Evolutionary conservation across 2,888 invertebrate genomes (phyloP).

Genomic region (Iphiclides podalirius): DNA sequence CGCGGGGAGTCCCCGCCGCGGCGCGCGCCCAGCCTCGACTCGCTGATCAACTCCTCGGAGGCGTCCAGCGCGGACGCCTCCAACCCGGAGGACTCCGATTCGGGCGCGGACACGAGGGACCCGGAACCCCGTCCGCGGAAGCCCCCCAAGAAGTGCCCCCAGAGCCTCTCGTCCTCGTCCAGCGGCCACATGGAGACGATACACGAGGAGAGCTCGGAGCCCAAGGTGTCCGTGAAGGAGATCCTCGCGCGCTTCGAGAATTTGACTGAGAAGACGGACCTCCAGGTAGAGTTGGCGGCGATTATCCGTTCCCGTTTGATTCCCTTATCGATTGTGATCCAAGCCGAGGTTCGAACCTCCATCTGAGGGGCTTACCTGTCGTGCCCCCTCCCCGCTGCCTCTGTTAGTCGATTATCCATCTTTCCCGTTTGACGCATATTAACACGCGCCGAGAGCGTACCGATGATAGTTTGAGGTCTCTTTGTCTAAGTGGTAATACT

Average conservation of each 20-base stretch:
- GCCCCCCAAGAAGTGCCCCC: conserved; percentile 61
- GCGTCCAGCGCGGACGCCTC: conserved; percentile 82
- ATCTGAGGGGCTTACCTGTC: no score
- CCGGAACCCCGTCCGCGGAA: conserved; percentile 59
- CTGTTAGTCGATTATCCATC: no score
- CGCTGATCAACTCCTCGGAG: conserved; percentile 85
- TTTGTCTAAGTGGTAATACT: no score
- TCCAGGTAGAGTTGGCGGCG: conserved; percentile 42
- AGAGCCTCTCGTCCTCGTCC: conserved; percentile 77
- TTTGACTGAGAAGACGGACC: conserved; percentile 75
- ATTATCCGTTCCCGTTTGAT: no score
- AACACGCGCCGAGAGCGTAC: no score
- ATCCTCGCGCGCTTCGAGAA: conserved; percentile 91
- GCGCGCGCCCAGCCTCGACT: conserved; percentile 82
- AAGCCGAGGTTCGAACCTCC: no score
- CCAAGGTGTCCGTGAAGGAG: conserved; percentile 91
- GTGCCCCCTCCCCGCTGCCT: no score
- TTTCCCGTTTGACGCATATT: no score
- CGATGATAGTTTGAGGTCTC: no score
- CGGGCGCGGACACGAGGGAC: conserved; percentile 83
- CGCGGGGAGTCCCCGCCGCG: conserved; percentile 55
- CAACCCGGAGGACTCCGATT: conserved; percentile 82
- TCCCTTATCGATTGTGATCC: no score
- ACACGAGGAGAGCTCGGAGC: conserved; percentile 87
- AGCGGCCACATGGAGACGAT: conserved; percentile 90